Base-by-base conservation (phyloP, 2,797 vertebrate species). In the Botia kubotai region DNA sequence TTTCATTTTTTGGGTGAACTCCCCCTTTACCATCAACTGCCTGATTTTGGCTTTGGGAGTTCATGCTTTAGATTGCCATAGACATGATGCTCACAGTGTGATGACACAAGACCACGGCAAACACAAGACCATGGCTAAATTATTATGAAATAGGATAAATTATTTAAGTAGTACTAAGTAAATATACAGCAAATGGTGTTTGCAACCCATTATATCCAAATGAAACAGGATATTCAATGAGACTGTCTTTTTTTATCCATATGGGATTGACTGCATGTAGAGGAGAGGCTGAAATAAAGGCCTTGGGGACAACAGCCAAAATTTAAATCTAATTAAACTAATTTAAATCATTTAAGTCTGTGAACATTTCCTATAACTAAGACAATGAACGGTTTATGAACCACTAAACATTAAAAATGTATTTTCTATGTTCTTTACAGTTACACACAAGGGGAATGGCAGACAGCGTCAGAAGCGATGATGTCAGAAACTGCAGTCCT, bases 401-500 rank as follows among this genome's bases (percentile, higher is more conserved):
- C 16, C 16, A 23, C 19, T 43, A 19, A 33, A 29, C 14, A 26
- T 63, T 11, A 14, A 12, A 14, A 12, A 36, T 53, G 48, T 70
- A 11, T 55, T 57, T 67, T 1, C 16, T 63, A 68, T 6, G 0
- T 46, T 6, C 12, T 53, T 68, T 58, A 0, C 89, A 97, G 95
- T 86, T 89, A 93, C 74, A 90, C 92, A 57, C 90, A 93, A 68
- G 90, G 89, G 1, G 88, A 95, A 16, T 93, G 96, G 95, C 86
- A 87, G 0, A 87, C 92, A 1, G 83, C 90, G 11, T 83, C 88
- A 4, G 92, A 94, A 4, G 89, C 89, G 29, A 89, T 91, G 58
- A 80, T 83, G 52, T 93, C 95, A 0, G 97, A 98, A 78, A 95
- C 94, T 0, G 82, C 95, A 0, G 85, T 97, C 63, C 90, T 98